Conservation (phyloP, 2,113 vertebrate genomes). For the Romanogobio albipinnatus region DNA sequence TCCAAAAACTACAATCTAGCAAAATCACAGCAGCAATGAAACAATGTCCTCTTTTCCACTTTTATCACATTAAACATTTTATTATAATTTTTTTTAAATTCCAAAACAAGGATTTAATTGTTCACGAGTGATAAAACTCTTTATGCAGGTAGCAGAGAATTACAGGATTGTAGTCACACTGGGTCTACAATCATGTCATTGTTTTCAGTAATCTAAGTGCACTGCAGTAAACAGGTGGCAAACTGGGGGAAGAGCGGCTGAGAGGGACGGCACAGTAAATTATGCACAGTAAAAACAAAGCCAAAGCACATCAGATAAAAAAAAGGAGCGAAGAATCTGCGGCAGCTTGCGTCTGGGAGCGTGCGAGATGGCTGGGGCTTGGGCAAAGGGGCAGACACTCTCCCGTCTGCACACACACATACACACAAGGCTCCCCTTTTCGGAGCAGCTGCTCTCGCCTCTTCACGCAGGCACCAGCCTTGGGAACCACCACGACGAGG, state of each 20-base stretch:
- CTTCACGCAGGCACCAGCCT: constrained; percentile 73
- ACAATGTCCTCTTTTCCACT: background rate
- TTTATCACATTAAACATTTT: background rate
- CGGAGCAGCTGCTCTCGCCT: constrained; percentile 76
- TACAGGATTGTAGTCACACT: constrained; percentile 19
- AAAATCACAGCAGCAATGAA: background rate
- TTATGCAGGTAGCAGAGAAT: constrained; percentile 8
- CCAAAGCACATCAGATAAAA: constrained; percentile 74
- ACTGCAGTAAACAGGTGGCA: constrained; percentile 75
- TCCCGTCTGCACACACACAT: constrained; percentile 68
- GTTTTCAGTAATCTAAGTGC: constrained; percentile 59
- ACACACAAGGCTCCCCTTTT: constrained; percentile 65
- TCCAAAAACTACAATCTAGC: background rate
- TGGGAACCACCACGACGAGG: constrained; percentile 76
- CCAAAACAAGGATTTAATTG: background rate
- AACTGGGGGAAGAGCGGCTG: constrained; percentile 64
- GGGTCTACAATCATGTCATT: constrained; percentile 20
- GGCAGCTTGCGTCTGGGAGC: constrained; percentile 59
- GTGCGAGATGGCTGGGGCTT: constrained; percentile 62
- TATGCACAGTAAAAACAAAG: constrained; percentile 81
- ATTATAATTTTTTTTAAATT: background rate
- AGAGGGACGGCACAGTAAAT: constrained; percentile 72
- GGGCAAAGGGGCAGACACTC: constrained; percentile 72
- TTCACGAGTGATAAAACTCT: background rate
- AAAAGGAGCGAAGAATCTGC: constrained; percentile 63